Evolutionary conservation across 2,797 vertebrate genomes (phyloP).

Genomic region (Poecilia gillii): DNA sequence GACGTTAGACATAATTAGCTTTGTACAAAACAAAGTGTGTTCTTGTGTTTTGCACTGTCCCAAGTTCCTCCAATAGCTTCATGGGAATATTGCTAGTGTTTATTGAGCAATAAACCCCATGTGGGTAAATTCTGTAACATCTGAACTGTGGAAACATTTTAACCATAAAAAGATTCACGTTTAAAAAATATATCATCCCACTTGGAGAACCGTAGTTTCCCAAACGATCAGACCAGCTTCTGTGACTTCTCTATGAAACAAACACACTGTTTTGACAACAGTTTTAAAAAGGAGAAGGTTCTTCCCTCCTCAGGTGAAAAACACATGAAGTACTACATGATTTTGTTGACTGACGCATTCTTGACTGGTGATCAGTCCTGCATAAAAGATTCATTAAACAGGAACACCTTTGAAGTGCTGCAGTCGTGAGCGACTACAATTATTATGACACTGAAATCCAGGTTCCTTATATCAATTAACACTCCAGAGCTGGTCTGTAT

Average conservation of each 20-base stretch:
- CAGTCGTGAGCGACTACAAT: slow-evolving; percentile 8
- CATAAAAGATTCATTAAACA: slow-evolving; percentile 32
- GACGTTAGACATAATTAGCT: not conserved
- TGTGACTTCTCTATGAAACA: not conserved
- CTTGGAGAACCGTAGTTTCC: not conserved
- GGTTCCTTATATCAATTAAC: slow-evolving; percentile 43
- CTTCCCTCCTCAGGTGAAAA: slow-evolving; percentile 12
- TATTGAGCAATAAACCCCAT: not conserved
- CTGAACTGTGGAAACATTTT: not conserved
- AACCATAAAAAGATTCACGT: not conserved
- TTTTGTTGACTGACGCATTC: not conserved
- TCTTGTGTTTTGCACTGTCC: not conserved
- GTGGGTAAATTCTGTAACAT: not conserved
- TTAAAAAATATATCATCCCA: not conserved
- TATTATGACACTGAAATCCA: slow-evolving; percentile 21
- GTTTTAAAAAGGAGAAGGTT: not conserved
- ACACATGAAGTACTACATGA: not conserved
- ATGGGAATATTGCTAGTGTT: not conserved
- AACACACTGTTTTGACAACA: not conserved
- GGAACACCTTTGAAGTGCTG: slow-evolving; percentile 13
- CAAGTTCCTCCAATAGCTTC: not conserved
- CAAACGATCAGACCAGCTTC: not conserved
- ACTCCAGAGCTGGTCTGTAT: slow-evolving; percentile 59
- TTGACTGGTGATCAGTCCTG: slow-evolving; percentile 14
- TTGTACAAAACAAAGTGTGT: not conserved